Evolutionary conservation across 2,888 invertebrate genomes (phyloP), one percentile per base, ranked within the genome.

Genomic region (Ormyrus labotus): DNA sequence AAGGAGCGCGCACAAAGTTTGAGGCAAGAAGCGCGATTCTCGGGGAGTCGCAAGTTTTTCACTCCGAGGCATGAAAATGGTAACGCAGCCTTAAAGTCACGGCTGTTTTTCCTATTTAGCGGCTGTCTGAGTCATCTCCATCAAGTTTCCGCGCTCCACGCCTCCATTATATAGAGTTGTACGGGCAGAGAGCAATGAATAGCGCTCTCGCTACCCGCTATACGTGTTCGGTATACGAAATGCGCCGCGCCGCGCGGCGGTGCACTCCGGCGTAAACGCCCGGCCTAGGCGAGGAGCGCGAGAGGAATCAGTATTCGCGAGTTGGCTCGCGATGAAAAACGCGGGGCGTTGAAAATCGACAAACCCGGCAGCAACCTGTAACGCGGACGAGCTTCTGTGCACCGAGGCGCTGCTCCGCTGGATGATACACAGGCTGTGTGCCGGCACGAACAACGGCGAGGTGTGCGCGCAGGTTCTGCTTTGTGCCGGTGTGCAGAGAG

Each of bases 321-420:
- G 34, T 4, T 34, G 34, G 34, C 34, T 34, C 34, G 34, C 48
- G 55, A 57, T 47, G 64, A 64, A 57, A 72, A 53, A 55, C 10
- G 68, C 68, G 63, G 9, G 19, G 11, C 53, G 73, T 57, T 63
- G 55, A 73, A 75, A 65, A 74, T 74, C 57, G 74, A 4, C 34
- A 34, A 34, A 34, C 34, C 34, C 34, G 19, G 19, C 19, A 19
- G 19, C 19, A 19, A 19, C 19, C 19, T 19, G 19, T 19, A 19
- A 19, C 19, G 19, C 19, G 19, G 19, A 19, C 19, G 19, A 19
- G 19, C 19, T 19, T 19, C 19, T 19, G 19, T 2, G 2, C 19
- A 13, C 13, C 13, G 13, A 0, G 13, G 13, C 13, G 34, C 34
- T 34, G 34, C 34, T 34, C 34, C 34, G 34, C 34, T 34, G 34